Base-by-base conservation (phyloP, 2,888 invertebrate species). In the Ceramica pisi region DNA sequence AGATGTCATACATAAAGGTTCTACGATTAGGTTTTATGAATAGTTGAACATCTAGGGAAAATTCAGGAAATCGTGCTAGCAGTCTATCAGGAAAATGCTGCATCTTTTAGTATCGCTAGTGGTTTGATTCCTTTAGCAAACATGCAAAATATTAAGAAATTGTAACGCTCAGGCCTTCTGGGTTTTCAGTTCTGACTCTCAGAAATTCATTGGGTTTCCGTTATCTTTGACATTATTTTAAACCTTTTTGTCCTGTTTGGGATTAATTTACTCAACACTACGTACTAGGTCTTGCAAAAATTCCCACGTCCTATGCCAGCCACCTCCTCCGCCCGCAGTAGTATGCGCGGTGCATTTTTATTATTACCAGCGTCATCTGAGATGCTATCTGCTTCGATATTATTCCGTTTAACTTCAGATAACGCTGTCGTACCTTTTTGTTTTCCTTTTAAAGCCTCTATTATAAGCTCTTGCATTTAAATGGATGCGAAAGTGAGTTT, bases 291-390 rank as follows among this genome's bases (percentile, higher is more conserved):
- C 48, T 61, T 51, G 72, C 57, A 56, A 81, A 72, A 55, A 64
- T 81, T 81, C 68, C 73, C 68, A 81, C 78, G 69, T 80, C 63
- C 21, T 26, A 10, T 48, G 19, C 7, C 53, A 10, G 23, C 26
- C 60, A 26, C 48, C 53, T 23, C 9, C 6, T 44, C n/a, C 59
- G 62, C 2, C n/a, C 8, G 50, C 23, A 59, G 55, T 41, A 61
- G 68, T 67, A 78, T 78, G 78, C 57, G 64, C 57, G 48, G 57
- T 71, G 80, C 75, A 82, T 84, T 75, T 84, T 78, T 84, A 82
- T 82, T 78, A 78, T 60, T 80, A 71, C 82, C 60, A 85, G 65
- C 57, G 57, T 66, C 80, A 73, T 80, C 64, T 21, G 26, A 46
- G 83, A 82, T 80, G 60, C 72, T 82, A 82, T 82, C 83, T 67